These are phyloP conservation scores for Epinephelus moara DNA, from an alignment of 2,113 vertebrate species.

Conservation along the genomic window DNA sequence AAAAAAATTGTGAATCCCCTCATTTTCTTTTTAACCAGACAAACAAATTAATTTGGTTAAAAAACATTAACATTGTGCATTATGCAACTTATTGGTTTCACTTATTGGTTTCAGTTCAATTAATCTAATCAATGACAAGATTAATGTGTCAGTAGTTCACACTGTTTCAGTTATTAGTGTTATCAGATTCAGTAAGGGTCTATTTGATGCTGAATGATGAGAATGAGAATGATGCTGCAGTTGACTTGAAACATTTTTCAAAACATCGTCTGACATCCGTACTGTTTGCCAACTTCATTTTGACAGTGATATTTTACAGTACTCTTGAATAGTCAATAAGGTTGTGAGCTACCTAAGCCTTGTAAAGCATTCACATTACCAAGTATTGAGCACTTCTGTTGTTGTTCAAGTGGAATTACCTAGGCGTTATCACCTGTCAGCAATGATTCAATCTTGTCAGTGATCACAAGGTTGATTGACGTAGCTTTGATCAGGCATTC, in stretches of 20 bases:
- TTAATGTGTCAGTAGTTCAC: background rate
- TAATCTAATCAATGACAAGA: background rate
- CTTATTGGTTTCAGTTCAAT: background rate
- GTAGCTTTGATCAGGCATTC: background rate
- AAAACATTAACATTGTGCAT: background rate
- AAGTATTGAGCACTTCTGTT: background rate
- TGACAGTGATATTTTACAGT: constrained; percentile 33
- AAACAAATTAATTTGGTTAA: background rate
- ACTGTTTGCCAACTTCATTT: background rate
- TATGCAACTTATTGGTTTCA: background rate
- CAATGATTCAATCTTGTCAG: constrained; percentile 9
- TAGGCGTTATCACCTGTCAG: background rate
- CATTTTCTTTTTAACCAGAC: background rate
- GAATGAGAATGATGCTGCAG: background rate
- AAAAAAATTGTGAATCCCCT: background rate
- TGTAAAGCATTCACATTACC: background rate
- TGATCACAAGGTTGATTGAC: background rate
- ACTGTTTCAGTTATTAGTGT: background rate
- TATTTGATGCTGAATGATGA: background rate
- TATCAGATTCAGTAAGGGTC: background rate
- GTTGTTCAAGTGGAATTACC: background rate
- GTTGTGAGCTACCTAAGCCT: background rate
- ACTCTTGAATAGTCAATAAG: constrained; percentile 2
- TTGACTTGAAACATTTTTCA: background rate
- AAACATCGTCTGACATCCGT: background rate